Evolutionary conservation across 2,113 vertebrate species (phyloP).

Genomic region (Hassar affinis): DNA sequence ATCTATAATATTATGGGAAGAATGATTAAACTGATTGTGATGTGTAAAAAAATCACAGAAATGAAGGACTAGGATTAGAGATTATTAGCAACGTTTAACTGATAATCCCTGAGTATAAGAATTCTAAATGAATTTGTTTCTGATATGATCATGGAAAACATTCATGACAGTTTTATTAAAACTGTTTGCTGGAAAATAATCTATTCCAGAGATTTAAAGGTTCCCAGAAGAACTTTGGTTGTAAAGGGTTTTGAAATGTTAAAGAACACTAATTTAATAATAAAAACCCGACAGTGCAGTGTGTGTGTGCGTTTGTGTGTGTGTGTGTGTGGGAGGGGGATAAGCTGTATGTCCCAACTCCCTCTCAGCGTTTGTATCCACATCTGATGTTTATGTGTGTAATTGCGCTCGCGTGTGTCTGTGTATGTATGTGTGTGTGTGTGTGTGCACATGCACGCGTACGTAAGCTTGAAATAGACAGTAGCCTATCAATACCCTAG

Average conservation of each 20-base stretch:
- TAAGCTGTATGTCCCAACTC: neutral
- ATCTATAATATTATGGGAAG: neutral
- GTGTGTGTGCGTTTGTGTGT: constrained; percentile 32
- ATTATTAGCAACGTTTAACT: neutral
- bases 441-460: neutral
- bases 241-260: neutral
- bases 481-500: neutral
- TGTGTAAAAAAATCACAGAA: neutral
- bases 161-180: neutral
- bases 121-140: neutral
- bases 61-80: neutral
- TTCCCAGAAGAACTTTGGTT: neutral
- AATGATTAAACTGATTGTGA: neutral
- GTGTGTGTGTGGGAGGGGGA: neutral
- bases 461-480: constrained; percentile 3
- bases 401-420: neutral
- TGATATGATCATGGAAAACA: neutral
- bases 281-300: neutral
- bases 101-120: no score
- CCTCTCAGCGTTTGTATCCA: neutral
- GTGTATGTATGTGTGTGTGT: neutral
- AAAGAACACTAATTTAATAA: neutral
- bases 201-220: neutral
- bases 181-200: neutral
- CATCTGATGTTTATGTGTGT: constrained; percentile 18